Base-by-base conservation (phyloP, 2,888 invertebrate species). In the Rhyacophila evoluta region DNA sequence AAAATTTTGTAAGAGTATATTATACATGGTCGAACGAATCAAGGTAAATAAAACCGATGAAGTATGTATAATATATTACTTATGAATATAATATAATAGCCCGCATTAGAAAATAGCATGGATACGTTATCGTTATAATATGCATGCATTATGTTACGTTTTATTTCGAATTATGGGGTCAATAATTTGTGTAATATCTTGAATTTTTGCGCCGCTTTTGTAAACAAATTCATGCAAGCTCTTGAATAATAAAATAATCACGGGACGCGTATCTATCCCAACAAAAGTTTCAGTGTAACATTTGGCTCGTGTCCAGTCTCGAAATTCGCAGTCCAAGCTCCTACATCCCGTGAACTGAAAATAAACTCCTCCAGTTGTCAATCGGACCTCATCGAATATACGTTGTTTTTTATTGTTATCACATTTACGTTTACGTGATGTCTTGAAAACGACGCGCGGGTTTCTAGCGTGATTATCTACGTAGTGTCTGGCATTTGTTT, bases 331-430 rank as follows among this genome's bases (percentile, higher is more conserved):
- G n/a, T 15, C 69, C 76, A 76, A 33, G 41, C 74, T 37, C 72
- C 73, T 29, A 41, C 19, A 55, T 72, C 70, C 76, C 74, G 74
- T 25, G 10, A 36, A 74, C 81, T 77, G 74, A 72, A 81, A 81
- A 81, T 81, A 81, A 79, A 79, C 81, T 38, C 29, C 39, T 78
- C 70, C 78, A 78, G 78, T 78, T 78, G 78, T 78, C 78, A 78
- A 78, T 74, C 70, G 39, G 33, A 37, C 11, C 41, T 33, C 27
- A 38, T 39, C 68, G 68, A 55, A 55, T 25, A 12, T 19, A 25
- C 55, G 55, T 55, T 74, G 27, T 74, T 74, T 74, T 41, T 55
- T 55, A 8, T 55, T 55, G 1, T 33, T 33, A 33, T 33, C 6
- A 33, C 29, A 37, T 5, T 39, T 19, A 55, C 55, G 19, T 55